Evolutionary conservation across 2,797 vertebrate genomes (phyloP), one percentile per base, ranked within the genome.

Genomic region (Neoniphon sammara): DNA sequence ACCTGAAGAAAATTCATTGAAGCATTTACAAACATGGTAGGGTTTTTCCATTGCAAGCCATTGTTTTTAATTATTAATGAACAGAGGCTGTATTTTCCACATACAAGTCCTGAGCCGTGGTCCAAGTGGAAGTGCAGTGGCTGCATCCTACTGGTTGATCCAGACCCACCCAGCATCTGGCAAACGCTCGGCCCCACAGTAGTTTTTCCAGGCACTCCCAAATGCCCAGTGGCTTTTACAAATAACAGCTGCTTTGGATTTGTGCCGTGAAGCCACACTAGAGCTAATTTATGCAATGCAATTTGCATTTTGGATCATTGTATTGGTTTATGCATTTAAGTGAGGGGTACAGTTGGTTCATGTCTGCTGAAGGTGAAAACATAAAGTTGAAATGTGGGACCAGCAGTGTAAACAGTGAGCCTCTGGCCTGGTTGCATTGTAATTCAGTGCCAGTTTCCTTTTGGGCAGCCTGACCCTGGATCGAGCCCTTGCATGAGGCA

Each of bases 111-210:
- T 23, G 25, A 36, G 49, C 30, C 8, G 31, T 11, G 72, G 66
- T 83, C 77, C 67, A 69, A 73, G 74, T 58, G 77, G 84, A 83
- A 81, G 50, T 59, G 0, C 20, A 55, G 73, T 18, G 70, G 82
- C 77, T 80, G 78, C 78, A 85, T 67, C 66, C 65, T 68, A 82
- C 72, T 83, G 87, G 83, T 55, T 77, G 66, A 11, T 76, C 36
- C 50, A 60, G 83, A 89, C 75, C 83, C 85, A 36, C 90, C 90
- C 83, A 52, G 62, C 80, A 74, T 88, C 81, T 91, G 87, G 88
- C 80, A 85, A 87, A 80, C 85, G 76, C 34, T 75, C 18, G 0
- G 27, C 62, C 53, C 69, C 67, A 67, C 75, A 68, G 81, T 67
- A 70, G 62, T 80, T 58, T 49, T 73, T 86, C 50, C 81, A 83